Percentiles rank a stretch among this genome's conserved stretches.
These are phyloP conservation scores for Rhinatrema bivittatum DNA, from an alignment of 2,797 vertebrate species.

Conservation along the genomic window DNA sequence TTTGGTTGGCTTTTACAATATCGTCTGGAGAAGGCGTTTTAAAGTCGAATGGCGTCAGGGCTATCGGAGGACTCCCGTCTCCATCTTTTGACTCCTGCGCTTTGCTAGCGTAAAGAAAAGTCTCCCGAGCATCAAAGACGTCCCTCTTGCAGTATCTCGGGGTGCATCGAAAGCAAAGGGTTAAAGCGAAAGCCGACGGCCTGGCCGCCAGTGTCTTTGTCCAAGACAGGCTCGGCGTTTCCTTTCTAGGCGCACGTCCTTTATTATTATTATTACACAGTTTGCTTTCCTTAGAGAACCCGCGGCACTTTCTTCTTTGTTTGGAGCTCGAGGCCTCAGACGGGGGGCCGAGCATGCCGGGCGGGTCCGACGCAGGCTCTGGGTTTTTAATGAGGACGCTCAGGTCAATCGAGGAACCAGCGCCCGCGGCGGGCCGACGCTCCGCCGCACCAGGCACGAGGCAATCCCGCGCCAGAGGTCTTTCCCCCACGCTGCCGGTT, in stretches of 20 bases:
- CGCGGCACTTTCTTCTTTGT: conserved; percentile 26
- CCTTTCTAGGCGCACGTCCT: conserved; percentile 26
- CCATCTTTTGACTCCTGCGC: conserved; percentile 53
- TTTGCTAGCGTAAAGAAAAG: conserved; percentile 61
- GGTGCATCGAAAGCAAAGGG: conserved; percentile 65
- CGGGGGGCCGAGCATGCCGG: conserved; percentile 27
- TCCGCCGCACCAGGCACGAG: conserved; percentile 21
- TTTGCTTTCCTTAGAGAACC: conserved; percentile 30
- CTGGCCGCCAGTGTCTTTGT: conserved; percentile 59
- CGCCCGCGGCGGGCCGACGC: conserved; percentile 33
- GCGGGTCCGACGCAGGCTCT: conserved; percentile 11
- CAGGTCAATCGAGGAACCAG: conserved; percentile 63
- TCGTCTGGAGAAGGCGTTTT: conserved; percentile 93
- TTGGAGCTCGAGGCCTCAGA: conserved; percentile 35
- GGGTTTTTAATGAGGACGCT: conserved; percentile 63
- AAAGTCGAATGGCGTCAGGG: conserved; percentile 79
- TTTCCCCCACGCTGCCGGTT: conserved; percentile 36
- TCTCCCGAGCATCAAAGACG: conserved; percentile 34
- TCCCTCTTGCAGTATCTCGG: conserved; percentile 40
- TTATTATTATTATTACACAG: conserved; percentile 35
- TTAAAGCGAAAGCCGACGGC: conserved; percentile 86
- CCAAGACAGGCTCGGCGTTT: conserved; percentile 38
- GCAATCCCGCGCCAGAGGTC: conserved; percentile 16
- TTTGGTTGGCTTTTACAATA: conserved; percentile 81
- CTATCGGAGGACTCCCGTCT: conserved; percentile 49